phyloP scores from a whole-genome alignment of 2,888 invertebrate genomes.

The Odontocerum albicorne region DNA sequence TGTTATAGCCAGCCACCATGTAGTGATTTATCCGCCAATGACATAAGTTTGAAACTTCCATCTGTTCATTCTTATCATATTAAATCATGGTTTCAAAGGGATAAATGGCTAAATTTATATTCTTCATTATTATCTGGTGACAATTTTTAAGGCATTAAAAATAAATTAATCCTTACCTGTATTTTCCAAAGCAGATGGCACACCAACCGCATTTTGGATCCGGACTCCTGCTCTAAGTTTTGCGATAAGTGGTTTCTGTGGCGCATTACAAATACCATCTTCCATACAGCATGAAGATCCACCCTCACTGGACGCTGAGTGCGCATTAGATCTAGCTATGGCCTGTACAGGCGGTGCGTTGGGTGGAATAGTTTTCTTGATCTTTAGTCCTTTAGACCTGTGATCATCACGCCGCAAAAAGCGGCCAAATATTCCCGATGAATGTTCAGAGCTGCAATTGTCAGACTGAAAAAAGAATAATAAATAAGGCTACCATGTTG shows the following conservation, averaged over 20 bases:
- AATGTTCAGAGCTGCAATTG: slow-evolving; percentile 72
- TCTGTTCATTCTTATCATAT: no score
- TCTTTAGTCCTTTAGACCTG: slow-evolving; percentile 30
- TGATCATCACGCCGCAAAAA: slow-evolving; percentile 61
- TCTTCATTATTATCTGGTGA: neutral
- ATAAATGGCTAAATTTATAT: no score
- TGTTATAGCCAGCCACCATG: no score
- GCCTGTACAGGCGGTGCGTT: neutral
- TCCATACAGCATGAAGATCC: slow-evolving; percentile 36
- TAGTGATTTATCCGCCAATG: no score
- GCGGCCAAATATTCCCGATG: slow-evolving; percentile 67
- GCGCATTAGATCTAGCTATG: slow-evolving; percentile 5
- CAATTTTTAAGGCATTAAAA: neutral
- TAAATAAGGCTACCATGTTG: no score
- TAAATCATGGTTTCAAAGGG: no score
- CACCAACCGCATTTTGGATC: slow-evolving; percentile 46
- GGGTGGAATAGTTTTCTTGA: slow-evolving; percentile 18
- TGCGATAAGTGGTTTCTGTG: slow-evolving; percentile 65
- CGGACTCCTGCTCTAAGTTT: slow-evolving; percentile 72
- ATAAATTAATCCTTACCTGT: slow-evolving; percentile 18
- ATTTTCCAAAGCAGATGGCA: slow-evolving; percentile 26
- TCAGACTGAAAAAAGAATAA: slow-evolving; percentile 55
- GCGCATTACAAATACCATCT: slow-evolving; percentile 34
- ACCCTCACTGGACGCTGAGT: slow-evolving; percentile 31
- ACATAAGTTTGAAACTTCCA: neutral